Evolutionary conservation across 2,888 invertebrate species (phyloP), one percentile per base, ranked within the genome.

Genomic region (Brachypalpus laphriformis): DNA sequence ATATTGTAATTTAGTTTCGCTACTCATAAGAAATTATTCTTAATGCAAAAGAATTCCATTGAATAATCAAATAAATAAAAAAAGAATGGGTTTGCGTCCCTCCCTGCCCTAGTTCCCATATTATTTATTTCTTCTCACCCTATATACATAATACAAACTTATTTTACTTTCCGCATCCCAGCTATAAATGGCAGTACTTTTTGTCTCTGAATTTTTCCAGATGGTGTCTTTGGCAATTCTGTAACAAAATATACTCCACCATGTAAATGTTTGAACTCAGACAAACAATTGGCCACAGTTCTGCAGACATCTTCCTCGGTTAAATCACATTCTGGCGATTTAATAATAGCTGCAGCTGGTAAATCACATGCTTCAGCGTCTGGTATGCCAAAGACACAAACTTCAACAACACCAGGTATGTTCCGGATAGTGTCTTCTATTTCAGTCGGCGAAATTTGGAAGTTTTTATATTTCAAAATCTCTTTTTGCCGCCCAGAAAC

Each of bases 231-330:
- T 7, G 91, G 92, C 16, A 91, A 68, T 0, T 86, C 66, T 0
- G 89, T 76, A 0, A 91, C 42, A 28, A 91, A 91, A 74, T 87
- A 90, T 1, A 91, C 88, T 0, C 91, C 91, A 0, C 90, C 91
- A 3, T 88, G 87, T 16, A 91, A 88, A 45, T 89, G 89, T 71
- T 92, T 83, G 8, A 42, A 37, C 11, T 78, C 61, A 0, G 49
- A 28, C 4, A 83, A 14, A 0, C 47, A 16, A 14, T 7, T 49
- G 25, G 45, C 66, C 0, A 83, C 68, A 3, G 31, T 18, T 1
- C 34, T 51, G n/a, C 2, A 51, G 6, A 83, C 57, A 20, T 72
- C 66, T 1, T 68, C 45, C 28, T 63, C 66, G 5, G 37, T 78
- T 6, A 83, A 22, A 16, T 11, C 9, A 8, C 71, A 42, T 0